A percentile compares a stretch with the other conserved stretches of the same genome.
phyloP scores from a whole-genome alignment of 2,888 invertebrate species.

The Tetropium fuscum region DNA sequence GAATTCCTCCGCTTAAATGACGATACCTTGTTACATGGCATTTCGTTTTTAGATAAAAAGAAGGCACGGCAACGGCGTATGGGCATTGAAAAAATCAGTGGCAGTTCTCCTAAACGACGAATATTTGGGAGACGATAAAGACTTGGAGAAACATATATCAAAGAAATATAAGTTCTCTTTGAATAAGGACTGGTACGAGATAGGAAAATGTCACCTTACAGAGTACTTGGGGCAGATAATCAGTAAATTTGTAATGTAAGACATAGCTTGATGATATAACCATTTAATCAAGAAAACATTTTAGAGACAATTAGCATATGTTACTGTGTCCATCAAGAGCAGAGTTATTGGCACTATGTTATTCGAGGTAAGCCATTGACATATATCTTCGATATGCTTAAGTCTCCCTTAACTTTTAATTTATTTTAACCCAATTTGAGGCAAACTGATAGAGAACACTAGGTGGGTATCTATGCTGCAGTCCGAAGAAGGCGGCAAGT shows the following conservation, averaged over 20 bases:
- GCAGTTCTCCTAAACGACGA: conserved; percentile 68
- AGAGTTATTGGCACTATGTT: conserved; percentile 68
- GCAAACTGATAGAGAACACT: too few relatives aligned
- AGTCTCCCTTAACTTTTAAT: too few relatives aligned
- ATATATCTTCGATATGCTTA: too few relatives aligned
- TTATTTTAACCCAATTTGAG: too few relatives aligned
- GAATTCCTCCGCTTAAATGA: too few relatives aligned
- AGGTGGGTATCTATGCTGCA: too few relatives aligned
- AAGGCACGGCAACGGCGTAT: conserved; percentile 66
- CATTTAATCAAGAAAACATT: too few relatives aligned
- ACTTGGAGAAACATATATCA: conserved; percentile 66
- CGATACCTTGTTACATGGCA: too few relatives aligned
- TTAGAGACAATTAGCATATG: conserved; percentile 71
- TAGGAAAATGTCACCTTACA: conserved; percentile 65
- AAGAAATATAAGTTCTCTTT: conserved; percentile 66
- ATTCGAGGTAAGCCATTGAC: conserved; percentile 73
- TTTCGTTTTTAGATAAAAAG: conserved; percentile 52
- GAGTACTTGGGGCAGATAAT: conserved; percentile 64
- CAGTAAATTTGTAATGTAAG: conserved; percentile 51
- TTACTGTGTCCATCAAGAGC: conserved; percentile 68
- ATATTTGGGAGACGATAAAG: conserved; percentile 69
- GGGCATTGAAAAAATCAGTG: conserved; percentile 66
- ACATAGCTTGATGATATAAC: too few relatives aligned
- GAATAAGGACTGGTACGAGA: conserved; percentile 65
- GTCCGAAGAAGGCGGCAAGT: too few relatives aligned